Conservation (phyloP, 2,113 vertebrate genomes). For the Manacus vitellinus region DNA sequence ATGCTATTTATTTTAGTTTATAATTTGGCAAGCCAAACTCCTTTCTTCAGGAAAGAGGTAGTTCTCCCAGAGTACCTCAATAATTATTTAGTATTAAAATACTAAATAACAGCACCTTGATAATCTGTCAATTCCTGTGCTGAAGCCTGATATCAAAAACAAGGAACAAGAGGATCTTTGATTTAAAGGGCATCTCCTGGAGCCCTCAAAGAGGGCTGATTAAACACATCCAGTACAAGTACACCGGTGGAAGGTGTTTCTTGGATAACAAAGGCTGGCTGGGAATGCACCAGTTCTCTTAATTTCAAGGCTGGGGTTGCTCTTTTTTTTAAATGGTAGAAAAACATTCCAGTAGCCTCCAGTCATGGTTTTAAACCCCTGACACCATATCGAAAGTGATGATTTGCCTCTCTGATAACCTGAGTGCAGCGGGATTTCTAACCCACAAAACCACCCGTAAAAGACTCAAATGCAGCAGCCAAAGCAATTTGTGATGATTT, state of each 20-base stretch:
- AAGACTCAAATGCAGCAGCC: background rate
- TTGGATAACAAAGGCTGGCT: background rate
- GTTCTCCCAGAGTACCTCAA: background rate
- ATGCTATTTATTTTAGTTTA: background rate
- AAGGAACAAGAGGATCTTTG: background rate
- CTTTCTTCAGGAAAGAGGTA: background rate
- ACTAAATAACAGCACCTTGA: background rate
- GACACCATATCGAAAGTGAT: background rate
- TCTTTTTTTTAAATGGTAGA: background rate
- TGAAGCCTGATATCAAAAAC: background rate
- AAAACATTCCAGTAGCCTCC: background rate
- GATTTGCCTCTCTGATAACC: background rate
- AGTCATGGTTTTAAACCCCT: background rate
- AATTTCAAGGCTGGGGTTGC: background rate
- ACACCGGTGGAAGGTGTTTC: accelerated
- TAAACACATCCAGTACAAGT: background rate
- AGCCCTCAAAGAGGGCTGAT: background rate
- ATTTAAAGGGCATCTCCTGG: background rate
- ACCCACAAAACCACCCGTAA: background rate
- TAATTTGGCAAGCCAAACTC: background rate
- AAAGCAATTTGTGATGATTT: accelerated
- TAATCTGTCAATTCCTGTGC: background rate
- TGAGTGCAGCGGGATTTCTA: accelerated
- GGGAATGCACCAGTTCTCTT: background rate
- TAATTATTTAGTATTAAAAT: background rate